These are phyloP conservation scores for Heliconius hewitsoni DNA, from an alignment of 1,140 invertebrate species.

Conservation along the genomic window DNA sequence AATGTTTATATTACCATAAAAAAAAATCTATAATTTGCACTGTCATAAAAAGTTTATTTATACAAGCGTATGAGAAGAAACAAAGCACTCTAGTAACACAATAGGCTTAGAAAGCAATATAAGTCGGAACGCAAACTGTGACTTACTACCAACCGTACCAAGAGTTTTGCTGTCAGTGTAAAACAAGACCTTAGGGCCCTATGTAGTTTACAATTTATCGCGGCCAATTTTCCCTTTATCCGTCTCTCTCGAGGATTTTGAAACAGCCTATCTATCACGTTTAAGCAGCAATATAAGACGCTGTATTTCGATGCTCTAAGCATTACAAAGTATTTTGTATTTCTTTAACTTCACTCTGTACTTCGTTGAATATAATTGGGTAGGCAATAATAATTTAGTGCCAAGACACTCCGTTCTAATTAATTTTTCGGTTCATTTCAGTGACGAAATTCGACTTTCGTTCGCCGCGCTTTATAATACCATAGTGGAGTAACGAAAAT, in stretches of 20 bases:
- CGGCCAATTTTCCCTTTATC: constrained; percentile 12
- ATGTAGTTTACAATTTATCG: constrained; percentile 23
- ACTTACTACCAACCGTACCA: not conserved
- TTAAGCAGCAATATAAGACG: constrained; percentile 18
- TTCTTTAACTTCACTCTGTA: too few relatives aligned
- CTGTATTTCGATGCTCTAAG: not conserved
- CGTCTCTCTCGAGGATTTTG: constrained; percentile 19
- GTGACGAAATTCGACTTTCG: too few relatives aligned
- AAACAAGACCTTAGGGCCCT: constrained; percentile 16
- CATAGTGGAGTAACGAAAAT: too few relatives aligned
- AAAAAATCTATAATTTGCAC: too few relatives aligned
- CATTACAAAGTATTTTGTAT: too few relatives aligned
- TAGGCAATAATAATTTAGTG: too few relatives aligned
- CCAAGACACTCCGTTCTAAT: too few relatives aligned
- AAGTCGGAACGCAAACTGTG: not conserved
- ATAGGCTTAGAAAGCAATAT: constrained; percentile 7
- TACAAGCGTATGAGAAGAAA: not conserved
- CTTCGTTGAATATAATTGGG: too few relatives aligned
- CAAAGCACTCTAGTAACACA: not conserved
- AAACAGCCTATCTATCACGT: constrained; percentile 16
- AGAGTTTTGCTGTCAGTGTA: constrained; percentile 50
- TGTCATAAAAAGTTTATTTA: not conserved
- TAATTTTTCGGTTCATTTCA: too few relatives aligned
- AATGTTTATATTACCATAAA: too few relatives aligned
- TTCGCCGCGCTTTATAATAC: too few relatives aligned